Evolutionary conservation across 2,888 invertebrate genomes (phyloP).

Genomic region (Eristalis intricaria): DNA sequence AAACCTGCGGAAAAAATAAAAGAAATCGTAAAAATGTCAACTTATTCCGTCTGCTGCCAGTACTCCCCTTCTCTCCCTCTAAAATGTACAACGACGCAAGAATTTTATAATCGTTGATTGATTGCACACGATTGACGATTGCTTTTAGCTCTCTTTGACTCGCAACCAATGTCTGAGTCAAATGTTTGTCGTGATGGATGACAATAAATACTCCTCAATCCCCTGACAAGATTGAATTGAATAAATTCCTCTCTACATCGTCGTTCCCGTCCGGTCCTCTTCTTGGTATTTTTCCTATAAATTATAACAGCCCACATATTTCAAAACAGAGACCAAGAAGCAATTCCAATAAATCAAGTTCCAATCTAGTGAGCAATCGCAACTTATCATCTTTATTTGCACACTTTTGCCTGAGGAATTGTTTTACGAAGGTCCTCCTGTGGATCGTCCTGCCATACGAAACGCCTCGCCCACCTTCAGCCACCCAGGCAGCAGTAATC

Average conservation of each 20-base stretch:
- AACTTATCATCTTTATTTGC: slow-evolving; percentile 51
- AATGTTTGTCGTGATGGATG: no score
- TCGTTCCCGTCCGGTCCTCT: not conserved
- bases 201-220: no score
- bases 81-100: no score
- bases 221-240: not conserved
- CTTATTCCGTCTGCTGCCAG: no score
- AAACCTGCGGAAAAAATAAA: no score
- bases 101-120: no score
- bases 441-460: not conserved
- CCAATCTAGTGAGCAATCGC: slow-evolving; percentile 21
- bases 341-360: not conserved
- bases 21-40: no score
- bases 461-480: not conserved
- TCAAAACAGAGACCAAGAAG: not conserved
- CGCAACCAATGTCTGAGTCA: no score
- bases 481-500: slow-evolving; percentile 1
- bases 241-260: not conserved
- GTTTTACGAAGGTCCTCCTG: slow-evolving; percentile 9
- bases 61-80: no score
- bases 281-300: not conserved
- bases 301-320: not conserved
- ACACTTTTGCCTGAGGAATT: slow-evolving; percentile 15
- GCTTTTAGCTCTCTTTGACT: no score
- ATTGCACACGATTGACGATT: no score